phyloP scores from a whole-genome alignment of 2,113 vertebrate species.

The Nibea coibor region DNA sequence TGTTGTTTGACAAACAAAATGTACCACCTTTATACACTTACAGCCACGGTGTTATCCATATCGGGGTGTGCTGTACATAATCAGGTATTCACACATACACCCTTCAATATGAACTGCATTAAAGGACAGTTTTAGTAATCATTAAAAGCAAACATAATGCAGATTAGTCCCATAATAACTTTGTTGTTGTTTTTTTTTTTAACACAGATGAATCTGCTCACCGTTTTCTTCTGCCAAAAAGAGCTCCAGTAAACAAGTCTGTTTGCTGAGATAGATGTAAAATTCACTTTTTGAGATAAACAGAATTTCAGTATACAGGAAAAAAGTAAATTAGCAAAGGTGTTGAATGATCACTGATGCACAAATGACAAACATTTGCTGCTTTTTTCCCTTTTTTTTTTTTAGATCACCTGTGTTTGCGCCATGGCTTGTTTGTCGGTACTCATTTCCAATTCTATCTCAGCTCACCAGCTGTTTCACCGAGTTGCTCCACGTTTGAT shows the following conservation, averaged over 20 bases:
- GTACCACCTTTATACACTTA: background rate
- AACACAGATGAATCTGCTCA: background rate
- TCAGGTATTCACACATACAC: background rate
- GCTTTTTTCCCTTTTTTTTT: background rate
- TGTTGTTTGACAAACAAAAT: background rate
- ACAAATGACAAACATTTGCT: conserved; percentile 28
- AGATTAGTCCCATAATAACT: background rate
- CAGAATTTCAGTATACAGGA: conserved; percentile 5
- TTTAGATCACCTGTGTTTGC: background rate
- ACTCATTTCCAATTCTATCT: conserved; percentile 5
- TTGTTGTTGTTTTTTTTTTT: background rate
- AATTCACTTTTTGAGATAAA: background rate
- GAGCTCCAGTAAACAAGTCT: background rate
- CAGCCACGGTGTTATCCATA: background rate
- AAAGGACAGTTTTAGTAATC: conserved; percentile 18
- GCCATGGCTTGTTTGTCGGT: background rate
- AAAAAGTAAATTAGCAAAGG: conserved; percentile 9
- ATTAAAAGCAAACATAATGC: conserved; percentile 16
- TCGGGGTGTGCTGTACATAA: background rate
- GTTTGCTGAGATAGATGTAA: background rate
- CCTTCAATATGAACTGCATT: conserved; percentile 15
- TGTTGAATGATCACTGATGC: conserved; percentile 7
- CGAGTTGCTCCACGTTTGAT: background rate
- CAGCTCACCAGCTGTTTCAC: background rate
- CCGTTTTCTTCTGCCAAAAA: background rate